Evolutionary conservation across 37 sponge, comb jelly and placozoan species (phyloP).

Genomic region (Axinella damicornis): DNA sequence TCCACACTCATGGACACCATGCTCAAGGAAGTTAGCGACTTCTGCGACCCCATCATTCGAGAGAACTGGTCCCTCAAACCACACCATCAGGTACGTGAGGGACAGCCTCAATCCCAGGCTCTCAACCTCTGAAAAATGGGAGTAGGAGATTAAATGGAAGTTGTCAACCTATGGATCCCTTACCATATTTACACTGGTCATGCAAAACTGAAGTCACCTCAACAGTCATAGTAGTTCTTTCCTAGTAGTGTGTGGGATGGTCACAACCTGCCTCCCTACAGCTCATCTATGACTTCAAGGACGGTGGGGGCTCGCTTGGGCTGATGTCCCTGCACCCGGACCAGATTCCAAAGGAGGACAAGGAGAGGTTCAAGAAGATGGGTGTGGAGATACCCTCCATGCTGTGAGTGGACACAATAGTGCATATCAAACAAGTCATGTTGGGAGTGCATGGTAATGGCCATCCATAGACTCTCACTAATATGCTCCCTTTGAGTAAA

Average conservation of each 20-base stretch:
- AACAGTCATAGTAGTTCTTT: too few relatives aligned
- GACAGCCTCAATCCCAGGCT: too few relatives aligned
- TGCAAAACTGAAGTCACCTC: too few relatives aligned
- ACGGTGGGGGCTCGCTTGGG: constrained; percentile 57
- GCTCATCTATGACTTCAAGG: constrained; percentile 79
- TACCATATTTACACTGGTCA: too few relatives aligned
- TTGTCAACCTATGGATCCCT: too few relatives aligned
- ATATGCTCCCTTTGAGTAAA: too few relatives aligned
- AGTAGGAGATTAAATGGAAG: too few relatives aligned
- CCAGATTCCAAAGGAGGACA: constrained; percentile 35
- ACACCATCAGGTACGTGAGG: constrained; percentile 73
- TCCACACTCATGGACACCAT: constrained; percentile 87
- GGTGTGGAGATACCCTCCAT: constrained; percentile 64
- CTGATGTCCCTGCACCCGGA: constrained; percentile 78
- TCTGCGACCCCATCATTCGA: constrained; percentile 74
- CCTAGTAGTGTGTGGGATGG: too few relatives aligned
- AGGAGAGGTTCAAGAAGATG: constrained; percentile 39
- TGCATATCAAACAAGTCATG: neutral
- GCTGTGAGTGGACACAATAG: constrained; percentile 36
- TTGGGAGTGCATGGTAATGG: too few relatives aligned
- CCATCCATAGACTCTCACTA: neutral
- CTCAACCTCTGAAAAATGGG: neutral
- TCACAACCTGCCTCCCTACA: too few relatives aligned
- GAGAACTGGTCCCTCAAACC: constrained; percentile 74
- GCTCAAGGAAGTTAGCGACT: constrained; percentile 78